Base-by-base conservation (phyloP, 2,888 invertebrate genomes). In the Harpagoxenus sublaevis region DNA sequence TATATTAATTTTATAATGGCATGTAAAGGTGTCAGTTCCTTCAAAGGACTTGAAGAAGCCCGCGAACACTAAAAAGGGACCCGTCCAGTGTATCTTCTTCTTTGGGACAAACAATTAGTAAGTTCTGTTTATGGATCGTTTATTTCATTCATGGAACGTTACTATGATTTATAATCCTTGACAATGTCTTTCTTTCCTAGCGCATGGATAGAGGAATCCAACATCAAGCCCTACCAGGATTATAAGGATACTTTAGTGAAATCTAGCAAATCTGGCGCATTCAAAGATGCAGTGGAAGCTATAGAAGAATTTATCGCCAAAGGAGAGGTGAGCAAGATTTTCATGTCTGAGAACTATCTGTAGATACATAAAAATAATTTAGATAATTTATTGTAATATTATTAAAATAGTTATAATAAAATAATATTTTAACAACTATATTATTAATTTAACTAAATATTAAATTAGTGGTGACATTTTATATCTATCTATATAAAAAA, bases 71-170 rank as follows among this genome's bases (percentile, higher is more conserved):
- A 98, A 98, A 94, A 97, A 97, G 90, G 96, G 96, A 83, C 96
- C 97, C 86, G 94, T 97, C 71, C 97, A 97, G 93, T 99, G 98
- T 95, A 98, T 99, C 89, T 99, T 97, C 95, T 99, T 99, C 96
- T 99, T 98, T 95, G 99, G 99, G 83, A 97, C 98, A n/a, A 97
- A 98, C 92, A 98, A 99, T 95, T 98, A 98, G 99, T 99, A 96
- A 98, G 99, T 97, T 87, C 86, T 45, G 51, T 75, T 87, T 86
- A 23, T 23, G 60, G 18, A 39, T 71, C 28, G 42, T 84, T 66
- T 68, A 12, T 53, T n/a, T 42, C 45, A 31, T 1, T 55, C 23
- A 39, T 39, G 18, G 28, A 60, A 68, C 18, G 12, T 28, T 55
- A 15, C 8, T 71, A 55, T 45, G 10, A 65, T 83, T 53, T 65